These are phyloP conservation scores for Phyllopteryx taeniolatus DNA, from an alignment of 2,113 vertebrate genomes.

Conservation along the genomic window DNA sequence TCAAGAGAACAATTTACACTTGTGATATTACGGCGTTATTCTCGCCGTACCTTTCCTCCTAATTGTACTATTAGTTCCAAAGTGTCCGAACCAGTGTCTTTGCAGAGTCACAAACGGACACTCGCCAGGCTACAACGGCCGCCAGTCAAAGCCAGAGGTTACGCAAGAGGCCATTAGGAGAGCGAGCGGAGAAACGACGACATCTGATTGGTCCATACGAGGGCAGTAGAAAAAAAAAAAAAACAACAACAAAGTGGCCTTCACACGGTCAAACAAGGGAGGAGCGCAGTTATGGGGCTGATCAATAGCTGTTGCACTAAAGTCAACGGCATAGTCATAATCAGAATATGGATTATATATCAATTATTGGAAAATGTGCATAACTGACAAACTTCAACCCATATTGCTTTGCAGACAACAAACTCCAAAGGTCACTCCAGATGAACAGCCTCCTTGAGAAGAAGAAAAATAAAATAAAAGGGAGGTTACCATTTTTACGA, in stretches of 20 bases:
- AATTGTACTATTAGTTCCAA: not conserved
- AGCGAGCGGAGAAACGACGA: not conserved
- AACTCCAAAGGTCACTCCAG: not conserved
- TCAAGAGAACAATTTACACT: not conserved
- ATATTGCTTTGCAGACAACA: not conserved
- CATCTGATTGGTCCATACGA: constrained; percentile 41
- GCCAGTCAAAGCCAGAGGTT: constrained; percentile 31
- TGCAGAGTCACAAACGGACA: not conserved
- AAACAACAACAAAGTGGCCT: constrained; percentile 21
- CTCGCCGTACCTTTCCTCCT: not conserved
- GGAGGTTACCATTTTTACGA: no score
- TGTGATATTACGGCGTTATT: no score
- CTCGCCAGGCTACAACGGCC: not conserved
- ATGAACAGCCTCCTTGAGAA: not conserved
- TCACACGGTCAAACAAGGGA: constrained; percentile 28
- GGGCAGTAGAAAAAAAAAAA: constrained; percentile 5
- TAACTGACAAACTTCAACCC: not conserved
- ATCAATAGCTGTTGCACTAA: constrained; percentile 26
- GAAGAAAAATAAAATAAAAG: not conserved
- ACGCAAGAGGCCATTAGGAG: constrained; percentile 36
- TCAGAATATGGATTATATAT: not conserved
- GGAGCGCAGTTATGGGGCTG: not conserved
- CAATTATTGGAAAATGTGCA: not conserved
- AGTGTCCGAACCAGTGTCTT: not conserved
- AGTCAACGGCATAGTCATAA: not conserved